Evolutionary conservation across 2,888 invertebrate genomes (phyloP).

Genomic region (Linyphia triangularis): DNA sequence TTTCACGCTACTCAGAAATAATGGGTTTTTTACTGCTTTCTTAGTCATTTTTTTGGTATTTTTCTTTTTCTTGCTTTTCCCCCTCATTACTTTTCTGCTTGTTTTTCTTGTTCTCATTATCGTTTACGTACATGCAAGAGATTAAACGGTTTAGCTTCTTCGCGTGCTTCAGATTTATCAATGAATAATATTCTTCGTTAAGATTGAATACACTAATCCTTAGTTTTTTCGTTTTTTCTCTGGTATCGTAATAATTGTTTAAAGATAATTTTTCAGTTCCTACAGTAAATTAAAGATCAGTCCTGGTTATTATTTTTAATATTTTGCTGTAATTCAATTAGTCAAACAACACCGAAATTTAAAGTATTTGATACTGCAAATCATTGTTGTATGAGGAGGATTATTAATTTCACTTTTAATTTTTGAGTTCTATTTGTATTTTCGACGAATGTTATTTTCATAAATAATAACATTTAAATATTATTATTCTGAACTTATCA

Average conservation of each 20-base stretch:
- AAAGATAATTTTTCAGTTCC: not conserved
- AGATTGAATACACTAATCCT: conserved; percentile 35
- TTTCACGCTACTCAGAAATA: conserved; percentile 37
- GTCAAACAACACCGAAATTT: too few species aligned
- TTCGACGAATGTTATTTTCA: too few species aligned
- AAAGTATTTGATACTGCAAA: too few species aligned
- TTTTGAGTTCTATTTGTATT: too few species aligned
- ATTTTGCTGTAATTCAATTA: not conserved
- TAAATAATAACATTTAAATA: too few species aligned
- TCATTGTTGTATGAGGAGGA: too few species aligned
- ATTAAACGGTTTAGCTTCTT: conserved; percentile 61
- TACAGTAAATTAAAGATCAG: too few species aligned
- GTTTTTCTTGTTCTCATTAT: conserved; percentile 25
- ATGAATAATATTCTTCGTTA: conserved; percentile 29
- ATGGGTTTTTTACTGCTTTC: conserved; percentile 45
- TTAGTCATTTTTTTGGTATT: conserved; percentile 24
- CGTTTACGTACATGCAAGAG: conserved; percentile 40
- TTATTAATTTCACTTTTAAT: too few species aligned
- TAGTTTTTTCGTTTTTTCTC: not conserved
- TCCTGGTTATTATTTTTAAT: too few species aligned
- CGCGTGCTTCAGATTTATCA: conserved; percentile 25
- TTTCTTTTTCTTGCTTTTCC: conserved; percentile 15
- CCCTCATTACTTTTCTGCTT: not conserved
- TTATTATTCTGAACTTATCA: too few species aligned
- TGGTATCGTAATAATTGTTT: not conserved